Conservation (phyloP, 2,113 vertebrate genomes). For the Urocolius indicus region DNA sequence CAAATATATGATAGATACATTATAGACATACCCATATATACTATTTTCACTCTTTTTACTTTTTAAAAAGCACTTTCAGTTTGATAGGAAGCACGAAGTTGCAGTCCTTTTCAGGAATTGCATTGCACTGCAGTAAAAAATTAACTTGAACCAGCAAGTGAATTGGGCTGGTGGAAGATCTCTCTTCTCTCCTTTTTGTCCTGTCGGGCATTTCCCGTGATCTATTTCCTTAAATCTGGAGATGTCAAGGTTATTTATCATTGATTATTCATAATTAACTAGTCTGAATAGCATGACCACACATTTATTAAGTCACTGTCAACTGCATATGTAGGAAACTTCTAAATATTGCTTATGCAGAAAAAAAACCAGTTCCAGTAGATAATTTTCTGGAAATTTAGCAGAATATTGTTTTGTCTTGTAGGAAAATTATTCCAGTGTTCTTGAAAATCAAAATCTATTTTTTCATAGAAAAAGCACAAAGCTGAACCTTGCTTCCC, state of each 20-base stretch:
- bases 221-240: background rate
- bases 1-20: background rate
- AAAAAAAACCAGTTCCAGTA: background rate
- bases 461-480: background rate
- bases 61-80: background rate
- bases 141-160: background rate
- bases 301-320: background rate
- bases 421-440: background rate
- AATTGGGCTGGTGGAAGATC: background rate
- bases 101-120: background rate
- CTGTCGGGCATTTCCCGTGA: background rate
- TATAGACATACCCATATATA: background rate
- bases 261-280: background rate
- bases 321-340: background rate
- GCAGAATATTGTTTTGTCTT: background rate
- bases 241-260: background rate
- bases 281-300: background rate
- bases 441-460: background rate
- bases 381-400: background rate
- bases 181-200: background rate
- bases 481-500: background rate
- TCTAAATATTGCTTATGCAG: background rate
- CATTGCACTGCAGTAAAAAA: background rate
- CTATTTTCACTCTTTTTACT: background rate
- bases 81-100: background rate